Evolutionary conservation across 2,888 invertebrate genomes (phyloP).

Genomic region (Sceliomorpha sp.): DNA sequence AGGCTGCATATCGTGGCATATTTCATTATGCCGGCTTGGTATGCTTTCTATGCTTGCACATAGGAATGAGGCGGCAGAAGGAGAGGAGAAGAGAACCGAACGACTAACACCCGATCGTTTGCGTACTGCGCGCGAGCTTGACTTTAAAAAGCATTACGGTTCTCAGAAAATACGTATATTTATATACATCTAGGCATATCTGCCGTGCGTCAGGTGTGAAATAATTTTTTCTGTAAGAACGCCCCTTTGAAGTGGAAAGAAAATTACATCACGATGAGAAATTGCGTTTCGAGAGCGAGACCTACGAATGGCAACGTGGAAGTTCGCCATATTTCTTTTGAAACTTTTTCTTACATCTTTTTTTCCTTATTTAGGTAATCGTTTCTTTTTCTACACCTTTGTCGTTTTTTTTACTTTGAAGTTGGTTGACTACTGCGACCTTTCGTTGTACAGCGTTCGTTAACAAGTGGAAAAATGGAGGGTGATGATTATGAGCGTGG

Average conservation of each 20-base stretch:
- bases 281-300: slow-evolving; percentile 21
- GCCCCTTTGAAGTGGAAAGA: slow-evolving; percentile 7
- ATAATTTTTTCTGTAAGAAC: slow-evolving; percentile 5
- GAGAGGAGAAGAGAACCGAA: slow-evolving; percentile 21
- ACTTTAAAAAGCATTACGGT: slow-evolving; percentile 30
- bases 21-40: slow-evolving; percentile 53
- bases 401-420: slow-evolving; percentile 5
- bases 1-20: slow-evolving; percentile 26
- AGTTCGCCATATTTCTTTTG: slow-evolving; percentile 5
- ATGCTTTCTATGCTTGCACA: slow-evolving; percentile 23
- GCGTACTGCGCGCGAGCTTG: neutral
- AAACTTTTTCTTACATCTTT: neutral
- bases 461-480: too few species aligned
- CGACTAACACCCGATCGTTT: slow-evolving; percentile 20
- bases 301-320: slow-evolving; percentile 10
- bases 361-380: slow-evolving; percentile 18
- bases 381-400: slow-evolving; percentile 24
- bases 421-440: neutral
- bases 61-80: too few species aligned
- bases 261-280: slow-evolving; percentile 47
- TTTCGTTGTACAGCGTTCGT: neutral
- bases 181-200: neutral
- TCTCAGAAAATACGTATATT: slow-evolving; percentile 11
- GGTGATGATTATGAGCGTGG: too few species aligned
- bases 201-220: slow-evolving; percentile 5